Evolutionary conservation across 2,888 invertebrate genomes (phyloP).

Genomic region (Agonopterix heracliana): DNA sequence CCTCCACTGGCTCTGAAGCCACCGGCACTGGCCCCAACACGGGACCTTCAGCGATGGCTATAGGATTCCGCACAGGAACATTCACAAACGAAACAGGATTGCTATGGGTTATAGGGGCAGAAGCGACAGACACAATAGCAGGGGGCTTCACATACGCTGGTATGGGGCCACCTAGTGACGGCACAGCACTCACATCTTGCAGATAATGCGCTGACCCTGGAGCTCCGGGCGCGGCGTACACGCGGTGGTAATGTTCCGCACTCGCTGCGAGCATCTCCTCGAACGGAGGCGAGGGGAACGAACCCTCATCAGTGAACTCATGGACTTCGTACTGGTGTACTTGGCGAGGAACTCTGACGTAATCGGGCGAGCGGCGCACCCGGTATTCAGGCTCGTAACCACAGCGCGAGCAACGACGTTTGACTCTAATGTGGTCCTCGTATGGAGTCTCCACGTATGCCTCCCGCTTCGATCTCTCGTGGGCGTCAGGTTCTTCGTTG

Average conservation of each 20-base stretch:
- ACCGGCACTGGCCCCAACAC: constrained; percentile 25
- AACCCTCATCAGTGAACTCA: constrained; percentile 47
- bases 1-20: constrained; percentile 25
- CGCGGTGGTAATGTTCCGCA: constrained; percentile 61
- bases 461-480: neutral
- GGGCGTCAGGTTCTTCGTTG: neutral
- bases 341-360: constrained; percentile 41
- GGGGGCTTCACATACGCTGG: neutral
- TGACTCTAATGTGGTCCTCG: constrained; percentile 48
- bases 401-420: constrained; percentile 29
- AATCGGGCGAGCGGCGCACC: constrained; percentile 31
- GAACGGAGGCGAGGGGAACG: constrained; percentile 46
- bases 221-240: constrained; percentile 40
- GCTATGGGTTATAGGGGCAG: constrained; percentile 12
- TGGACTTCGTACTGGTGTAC: constrained; percentile 65
- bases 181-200: constrained; percentile 31
- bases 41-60: neutral
- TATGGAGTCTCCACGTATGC: constrained; percentile 31
- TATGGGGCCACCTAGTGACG: constrained; percentile 9
- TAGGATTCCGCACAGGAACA: neutral
- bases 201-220: constrained; percentile 26
- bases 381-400: constrained; percentile 27
- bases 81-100: constrained; percentile 23
- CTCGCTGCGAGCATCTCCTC: constrained; percentile 66
- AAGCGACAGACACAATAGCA: neutral